Evolutionary conservation across 2,113 vertebrate species (phyloP).

Genomic region (Alosa alosa): DNA sequence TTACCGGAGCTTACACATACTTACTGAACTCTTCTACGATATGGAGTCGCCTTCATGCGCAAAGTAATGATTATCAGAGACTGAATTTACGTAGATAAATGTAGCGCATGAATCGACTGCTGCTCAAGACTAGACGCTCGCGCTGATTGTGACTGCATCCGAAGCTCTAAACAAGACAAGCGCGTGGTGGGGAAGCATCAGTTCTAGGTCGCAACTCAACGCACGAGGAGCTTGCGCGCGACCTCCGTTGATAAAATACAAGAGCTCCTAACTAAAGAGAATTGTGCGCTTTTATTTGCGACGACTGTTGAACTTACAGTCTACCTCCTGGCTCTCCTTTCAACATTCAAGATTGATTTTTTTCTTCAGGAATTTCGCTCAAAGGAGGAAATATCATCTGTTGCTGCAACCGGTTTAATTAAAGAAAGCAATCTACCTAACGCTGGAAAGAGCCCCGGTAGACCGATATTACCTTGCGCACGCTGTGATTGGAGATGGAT

Average conservation of each 20-base stretch:
- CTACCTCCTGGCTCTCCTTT: neutral
- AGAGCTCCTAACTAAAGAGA: neutral
- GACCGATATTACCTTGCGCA: conserved; percentile 53
- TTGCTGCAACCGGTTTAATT: conserved; percentile 71
- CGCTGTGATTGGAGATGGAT: conserved; percentile 39
- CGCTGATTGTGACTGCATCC: neutral
- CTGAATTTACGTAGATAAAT: neutral
- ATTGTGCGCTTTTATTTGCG: neutral
- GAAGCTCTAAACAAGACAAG: neutral
- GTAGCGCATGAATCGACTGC: neutral
- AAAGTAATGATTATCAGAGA: neutral
- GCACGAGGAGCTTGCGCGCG: neutral
- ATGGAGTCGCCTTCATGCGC: neutral
- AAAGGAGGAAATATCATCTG: conserved; percentile 69
- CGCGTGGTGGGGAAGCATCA: neutral
- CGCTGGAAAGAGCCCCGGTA: conserved; percentile 39
- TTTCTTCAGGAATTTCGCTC: neutral
- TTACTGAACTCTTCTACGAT: neutral
- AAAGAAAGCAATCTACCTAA: conserved; percentile 28
- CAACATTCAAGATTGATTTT: neutral
- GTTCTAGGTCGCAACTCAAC: conserved; percentile 10
- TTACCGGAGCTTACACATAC: neutral
- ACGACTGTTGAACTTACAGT: neutral
- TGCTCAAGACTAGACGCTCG: neutral
- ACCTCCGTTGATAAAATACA: neutral